These are phyloP conservation scores for Plumapathes pennacea DNA, from an alignment of 92 coral and sea anemone species.

Conservation along the genomic window DNA sequence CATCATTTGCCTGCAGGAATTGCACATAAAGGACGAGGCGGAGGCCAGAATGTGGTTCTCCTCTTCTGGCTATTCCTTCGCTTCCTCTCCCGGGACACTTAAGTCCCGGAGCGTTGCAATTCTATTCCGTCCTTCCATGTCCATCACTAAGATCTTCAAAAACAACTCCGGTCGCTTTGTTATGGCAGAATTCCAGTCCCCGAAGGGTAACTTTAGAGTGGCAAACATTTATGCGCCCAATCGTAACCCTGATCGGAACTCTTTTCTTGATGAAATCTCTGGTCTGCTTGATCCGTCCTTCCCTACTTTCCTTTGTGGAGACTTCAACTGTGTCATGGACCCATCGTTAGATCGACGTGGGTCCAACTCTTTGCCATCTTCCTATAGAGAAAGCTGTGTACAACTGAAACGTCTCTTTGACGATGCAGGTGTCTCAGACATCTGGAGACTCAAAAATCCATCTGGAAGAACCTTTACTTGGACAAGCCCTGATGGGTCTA, in stretches of 20 bases:
- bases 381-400: background rate
- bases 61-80: background rate
- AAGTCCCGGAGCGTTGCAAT: slow-evolving; percentile 21
- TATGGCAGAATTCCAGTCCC: background rate
- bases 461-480: slow-evolving; percentile 3
- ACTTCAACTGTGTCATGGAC: slow-evolving; percentile 20
- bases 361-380: background rate
- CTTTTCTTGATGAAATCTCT: background rate
- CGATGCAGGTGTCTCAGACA: background rate
- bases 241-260: slow-evolving; percentile 23
- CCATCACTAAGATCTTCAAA: background rate
- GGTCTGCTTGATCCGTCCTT: background rate
- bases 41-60: slow-evolving; percentile 2
- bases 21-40: background rate
- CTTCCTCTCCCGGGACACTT: slow-evolving; percentile 8
- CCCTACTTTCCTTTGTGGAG: slow-evolving; percentile 6
- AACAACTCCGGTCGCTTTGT: slow-evolving; percentile 23
- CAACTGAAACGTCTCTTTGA: background rate
- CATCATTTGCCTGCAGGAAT: slow-evolving; percentile 26
- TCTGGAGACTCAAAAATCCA: slow-evolving; percentile 26
- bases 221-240: slow-evolving; percentile 23
- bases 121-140: slow-evolving; percentile 4
- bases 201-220: background rate
- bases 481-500: slow-evolving; percentile 13
- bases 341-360: background rate